These are phyloP conservation scores for Parotia lawesii DNA, from an alignment of 2,113 vertebrate species.

Conservation along the genomic window DNA sequence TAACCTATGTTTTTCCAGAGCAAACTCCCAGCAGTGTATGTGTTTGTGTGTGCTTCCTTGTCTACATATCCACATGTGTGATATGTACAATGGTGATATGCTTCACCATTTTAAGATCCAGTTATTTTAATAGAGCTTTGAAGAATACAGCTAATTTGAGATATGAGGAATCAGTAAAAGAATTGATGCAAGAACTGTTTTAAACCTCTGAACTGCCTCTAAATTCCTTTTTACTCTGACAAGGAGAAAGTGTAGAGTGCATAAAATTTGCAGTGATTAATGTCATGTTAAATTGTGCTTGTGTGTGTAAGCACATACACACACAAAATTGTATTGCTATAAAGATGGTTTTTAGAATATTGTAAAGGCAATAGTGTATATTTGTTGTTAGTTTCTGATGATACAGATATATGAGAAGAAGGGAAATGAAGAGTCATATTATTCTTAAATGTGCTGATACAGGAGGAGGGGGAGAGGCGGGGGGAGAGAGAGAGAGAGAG, in stretches of 20 bases:
- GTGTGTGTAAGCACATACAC: neutral
- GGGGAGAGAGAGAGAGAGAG: slow-evolving; percentile 16
- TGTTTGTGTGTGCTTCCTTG: neutral
- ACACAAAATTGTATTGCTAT: neutral
- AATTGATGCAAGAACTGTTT: neutral
- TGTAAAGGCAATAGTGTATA: neutral
- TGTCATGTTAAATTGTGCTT: neutral
- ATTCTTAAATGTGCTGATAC: slow-evolving; percentile 56
- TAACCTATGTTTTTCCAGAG: slow-evolving; percentile 44
- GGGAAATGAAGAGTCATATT: slow-evolving; percentile 57
- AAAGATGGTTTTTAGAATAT: neutral
- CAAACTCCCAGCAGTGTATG: neutral
- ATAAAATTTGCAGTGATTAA: neutral
- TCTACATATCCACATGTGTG: too few relatives aligned
- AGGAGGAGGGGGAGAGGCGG: neutral
- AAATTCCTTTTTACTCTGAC: neutral
- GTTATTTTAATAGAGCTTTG: neutral
- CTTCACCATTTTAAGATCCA: neutral
- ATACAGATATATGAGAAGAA: slow-evolving; percentile 14
- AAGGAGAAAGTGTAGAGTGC: neutral
- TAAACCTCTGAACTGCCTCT: neutral
- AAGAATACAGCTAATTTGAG: neutral
- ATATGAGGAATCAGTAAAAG: neutral
- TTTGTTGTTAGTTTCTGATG: slow-evolving; percentile 26
- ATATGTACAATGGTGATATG: too few relatives aligned